Evolutionary conservation across 2,113 vertebrate genomes (phyloP), one percentile per base, ranked within the genome.

Genomic region (Atractosteus spatula): DNA sequence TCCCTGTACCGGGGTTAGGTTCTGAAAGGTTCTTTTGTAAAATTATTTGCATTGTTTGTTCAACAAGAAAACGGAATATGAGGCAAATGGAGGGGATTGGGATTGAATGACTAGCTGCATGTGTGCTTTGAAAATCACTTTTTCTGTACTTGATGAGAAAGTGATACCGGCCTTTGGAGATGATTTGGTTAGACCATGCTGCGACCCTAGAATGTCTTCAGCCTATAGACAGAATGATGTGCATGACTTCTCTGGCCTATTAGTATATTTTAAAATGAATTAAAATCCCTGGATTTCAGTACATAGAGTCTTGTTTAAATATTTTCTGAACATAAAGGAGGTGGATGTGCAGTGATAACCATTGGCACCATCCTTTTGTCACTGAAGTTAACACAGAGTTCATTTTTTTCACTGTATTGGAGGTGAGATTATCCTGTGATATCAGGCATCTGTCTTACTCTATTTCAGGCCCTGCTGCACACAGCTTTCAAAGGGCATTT

Each of bases 391-490:
- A 73, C 62, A 72, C 45, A 56, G 67, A 72, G 74, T 79, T 73
- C 65, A 51, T 68, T 14, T 66, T 64, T 66, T 66, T 65, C 41
- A 13, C 59, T 62, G 73, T 68, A 68, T 59, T 44, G 56, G 69
- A 69, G 76, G 78, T 67, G 75, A 72, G 69, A 76, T 80, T 76
- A 78, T 76, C 68, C 76, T 79, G 76, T 75, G 70, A 76, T 80
- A 81, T 77, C 78, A 71, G 67, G 66, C 80, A 82, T 80, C 81
- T 79, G 78, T 77, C 77, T 74, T 75, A 63, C 75, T 64, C 73
- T 81, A 74, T 76, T 80, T 85, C 74, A 80, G 69, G 74, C 80
- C 74, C 73, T 61, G 69, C 76, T 81, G 79, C 75, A 70, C 82
- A 81, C 63, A 66, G 76, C 73, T 75, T 76, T 74, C 65, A 78